A percentile compares a stretch with the other conserved stretches of the same genome.
These are phyloP conservation scores for Alfaro cultratus DNA, from an alignment of 2,797 vertebrate species.

Conservation along the genomic window DNA sequence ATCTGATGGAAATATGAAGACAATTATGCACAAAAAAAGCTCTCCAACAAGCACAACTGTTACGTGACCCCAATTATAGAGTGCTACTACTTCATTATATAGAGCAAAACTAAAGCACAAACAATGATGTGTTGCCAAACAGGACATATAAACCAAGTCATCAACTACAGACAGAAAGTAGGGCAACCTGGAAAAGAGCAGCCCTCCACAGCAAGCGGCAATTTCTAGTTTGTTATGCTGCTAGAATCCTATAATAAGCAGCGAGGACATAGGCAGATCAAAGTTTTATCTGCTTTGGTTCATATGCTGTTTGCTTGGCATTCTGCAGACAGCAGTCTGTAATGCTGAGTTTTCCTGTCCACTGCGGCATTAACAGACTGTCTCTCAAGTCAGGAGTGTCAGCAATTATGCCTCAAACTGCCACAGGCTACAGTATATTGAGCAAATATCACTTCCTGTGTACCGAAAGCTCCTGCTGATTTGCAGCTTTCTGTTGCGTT, in stretches of 20 bases:
- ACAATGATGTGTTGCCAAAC: constrained; percentile 57
- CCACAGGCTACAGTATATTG: constrained; percentile 68
- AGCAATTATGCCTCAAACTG: constrained; percentile 69
- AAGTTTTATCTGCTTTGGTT: constrained; percentile 54
- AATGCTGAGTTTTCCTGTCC: constrained; percentile 58
- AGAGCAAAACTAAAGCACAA: constrained; percentile 35
- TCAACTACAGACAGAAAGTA: constrained; percentile 70
- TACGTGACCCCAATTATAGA: constrained; percentile 33
- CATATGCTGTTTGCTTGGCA: constrained; percentile 36
- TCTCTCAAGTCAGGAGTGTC: constrained; percentile 56
- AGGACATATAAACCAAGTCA: constrained; percentile 68
- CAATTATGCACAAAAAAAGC: constrained; percentile 38
- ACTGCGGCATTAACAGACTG: constrained; percentile 49
- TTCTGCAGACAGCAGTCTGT: constrained; percentile 63
- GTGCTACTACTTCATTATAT: constrained; percentile 44
- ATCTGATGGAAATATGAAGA: constrained; percentile 33
- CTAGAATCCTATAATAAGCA: constrained; percentile 58
- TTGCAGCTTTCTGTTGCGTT: constrained; percentile 50
- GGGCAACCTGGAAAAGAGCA: constrained; percentile 65
- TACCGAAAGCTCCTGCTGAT: constrained; percentile 47
- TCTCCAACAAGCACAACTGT: constrained; percentile 37
- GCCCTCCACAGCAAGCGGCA: constrained; percentile 54
- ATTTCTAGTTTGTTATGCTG: constrained; percentile 56
- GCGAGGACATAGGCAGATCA: constrained; percentile 50
- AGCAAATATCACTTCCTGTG: constrained; percentile 71